Evolutionary conservation across 2,888 invertebrate species (phyloP), one percentile per base, ranked within the genome.

Genomic region (Drosophila tripunctata): DNA sequence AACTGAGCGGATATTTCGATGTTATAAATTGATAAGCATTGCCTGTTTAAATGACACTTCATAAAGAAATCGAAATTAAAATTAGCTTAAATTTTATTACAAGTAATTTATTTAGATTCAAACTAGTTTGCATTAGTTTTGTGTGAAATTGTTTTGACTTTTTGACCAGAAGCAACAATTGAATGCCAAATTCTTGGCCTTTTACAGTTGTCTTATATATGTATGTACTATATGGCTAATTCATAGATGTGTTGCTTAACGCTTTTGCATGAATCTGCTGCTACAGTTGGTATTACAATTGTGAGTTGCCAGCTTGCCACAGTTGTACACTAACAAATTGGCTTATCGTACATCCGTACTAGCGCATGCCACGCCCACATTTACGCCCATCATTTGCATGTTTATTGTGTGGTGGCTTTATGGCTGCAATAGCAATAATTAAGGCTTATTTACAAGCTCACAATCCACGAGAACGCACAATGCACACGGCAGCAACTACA

Each of bases 391-490:
- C 55, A 81, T 84, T 84, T 87, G 81, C 81, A 82, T 82, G 85
- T 82, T 87, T 84, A 87, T 75, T 87, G 81, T 87, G 87, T 67
- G 87, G 85, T 84, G 78, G 81, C 87, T 80, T 87, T 82, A 80
- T 71, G 81, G 81, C 78, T 63, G 85, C 81, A 77, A 75, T 80
- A 62, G 78, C 85, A 67, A 82, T 87, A 82, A 82, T 82, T 87
- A 87, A 87, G 81, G 87, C 85, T 87, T 80, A 84, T 78, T 84
- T 87, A 77, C 87, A 82, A 75, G 78, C 84, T 80, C 81, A 60
- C 68, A 81, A 69, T 82, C 76, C 76, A 78, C 55, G 43, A 51
- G 51, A 51, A 60, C 43, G 64, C 51, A 45, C 61, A 54, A 22
- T 21, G 52, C 51, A 63, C 47, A 47, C 44, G 65, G 19, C 51